Evolutionary conservation across 2,888 invertebrate species (phyloP).

Genomic region (Carterocephalus palaemon): DNA sequence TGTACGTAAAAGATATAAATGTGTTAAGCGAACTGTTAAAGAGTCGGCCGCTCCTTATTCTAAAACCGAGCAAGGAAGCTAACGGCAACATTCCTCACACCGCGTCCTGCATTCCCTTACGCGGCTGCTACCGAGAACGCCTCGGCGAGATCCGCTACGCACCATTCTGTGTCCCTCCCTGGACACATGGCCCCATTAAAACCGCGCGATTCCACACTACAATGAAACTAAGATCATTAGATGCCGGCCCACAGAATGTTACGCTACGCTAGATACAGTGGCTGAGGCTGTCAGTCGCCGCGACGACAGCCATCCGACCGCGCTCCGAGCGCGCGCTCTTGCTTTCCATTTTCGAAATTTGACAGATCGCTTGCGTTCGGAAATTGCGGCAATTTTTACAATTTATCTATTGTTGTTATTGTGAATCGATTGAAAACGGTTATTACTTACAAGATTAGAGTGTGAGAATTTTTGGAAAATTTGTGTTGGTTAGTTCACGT

Average conservation of each 20-base stretch:
- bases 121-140: slow-evolving; percentile 60
- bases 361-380: slow-evolving; percentile 9
- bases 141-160: slow-evolving; percentile 53
- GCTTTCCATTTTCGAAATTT: slow-evolving; percentile 36
- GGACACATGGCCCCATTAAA: slow-evolving; percentile 57
- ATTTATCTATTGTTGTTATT: slow-evolving; percentile 33
- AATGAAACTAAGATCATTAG: slow-evolving; percentile 67
- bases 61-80: slow-evolving; percentile 36
- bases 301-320: slow-evolving; percentile 65
- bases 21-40: neutral
- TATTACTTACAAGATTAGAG: slow-evolving; percentile 39
- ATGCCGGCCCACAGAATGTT: slow-evolving; percentile 52
- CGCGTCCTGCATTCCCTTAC: slow-evolving; percentile 66
- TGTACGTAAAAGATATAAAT: slow-evolving; percentile 3
- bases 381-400: slow-evolving; percentile 16
- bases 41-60: slow-evolving; percentile 22
- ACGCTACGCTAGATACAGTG: slow-evolving; percentile 49
- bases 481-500: slow-evolving; percentile 51
- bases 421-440: slow-evolving; percentile 54
- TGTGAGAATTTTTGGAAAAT: slow-evolving; percentile 57
- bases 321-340: slow-evolving; percentile 50
- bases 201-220: slow-evolving; percentile 51
- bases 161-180: slow-evolving; percentile 37
- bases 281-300: slow-evolving; percentile 57
- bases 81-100: slow-evolving; percentile 49